Evolutionary conservation across 1,140 invertebrate genomes (phyloP), one percentile per base, ranked within the genome.

Genomic region (Drosophila malerkotliana): DNA sequence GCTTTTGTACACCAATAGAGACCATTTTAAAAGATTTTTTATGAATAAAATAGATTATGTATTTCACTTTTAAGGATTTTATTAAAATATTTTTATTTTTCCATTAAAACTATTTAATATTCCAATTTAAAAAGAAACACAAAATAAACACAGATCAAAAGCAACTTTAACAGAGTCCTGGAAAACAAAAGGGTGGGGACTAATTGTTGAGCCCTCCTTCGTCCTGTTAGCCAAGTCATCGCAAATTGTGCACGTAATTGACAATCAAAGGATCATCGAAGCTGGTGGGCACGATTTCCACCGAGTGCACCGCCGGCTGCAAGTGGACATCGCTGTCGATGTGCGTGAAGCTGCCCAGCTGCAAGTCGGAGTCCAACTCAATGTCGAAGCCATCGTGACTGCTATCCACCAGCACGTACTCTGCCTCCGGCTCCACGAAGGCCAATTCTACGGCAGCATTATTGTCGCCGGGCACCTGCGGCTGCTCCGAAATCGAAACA

Each of bases 181-280:
- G n/a, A 41, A n/a, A 10, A 18, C 28, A 10, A 30, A 28, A 15
- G 15, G 9, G 30, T 21, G 41, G 4, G 34, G 12, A 37, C 45
- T 57, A 73, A 49, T 68, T 62, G 54, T 48, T 26, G 26, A 15
- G 26, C 24, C 41, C 41, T 9, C 1, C n/a, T 15, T 44, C 14
- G 41, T 26, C 21, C 37, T 37, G 44, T 12, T 18, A 12, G 3
- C 28, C 12, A 30, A 49, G 58, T 88, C 55, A 88, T 9, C 73
- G 87, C 73, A 82, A 91, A 77, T 76, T 87, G 69, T 87, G 89
- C 59, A 91, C 89, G 62, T 90, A 91, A 64, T 90, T 90, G 52
- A 90, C 81, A 69, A 91, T 79, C 47, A 91, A 66, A 10, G 89
- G 81, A 74, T 91, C 89, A 57, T 91, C 89, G 58, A 91, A 51